Evolutionary conservation across 2,113 vertebrate species (phyloP).

Genomic region (Ptilorrhoa leucosticta): DNA sequence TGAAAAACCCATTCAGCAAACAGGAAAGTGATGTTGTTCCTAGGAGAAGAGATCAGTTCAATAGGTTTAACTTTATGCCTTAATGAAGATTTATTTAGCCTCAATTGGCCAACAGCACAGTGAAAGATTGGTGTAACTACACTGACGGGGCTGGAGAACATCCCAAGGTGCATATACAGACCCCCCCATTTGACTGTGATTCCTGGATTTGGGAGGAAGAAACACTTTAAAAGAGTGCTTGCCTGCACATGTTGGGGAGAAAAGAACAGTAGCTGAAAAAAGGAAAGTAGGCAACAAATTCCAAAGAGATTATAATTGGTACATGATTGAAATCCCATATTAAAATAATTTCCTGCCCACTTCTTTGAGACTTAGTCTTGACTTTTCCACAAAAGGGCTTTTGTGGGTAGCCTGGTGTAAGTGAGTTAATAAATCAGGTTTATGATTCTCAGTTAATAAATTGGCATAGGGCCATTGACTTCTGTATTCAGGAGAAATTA

Average conservation of each 20-base stretch:
- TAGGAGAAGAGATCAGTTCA: background rate
- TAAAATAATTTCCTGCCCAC: constrained; percentile 42
- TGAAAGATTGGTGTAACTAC: background rate
- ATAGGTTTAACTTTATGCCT: background rate
- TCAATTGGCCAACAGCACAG: background rate
- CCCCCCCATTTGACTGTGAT: no score
- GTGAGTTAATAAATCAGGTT: constrained; percentile 42
- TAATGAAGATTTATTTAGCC: background rate
- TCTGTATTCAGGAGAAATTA: background rate
- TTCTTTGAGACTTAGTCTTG: background rate
- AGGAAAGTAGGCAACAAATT: background rate
- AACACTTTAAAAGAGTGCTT: background rate
- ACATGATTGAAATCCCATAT: constrained; percentile 29
- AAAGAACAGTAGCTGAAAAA: background rate
- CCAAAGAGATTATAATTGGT: constrained; percentile 37
- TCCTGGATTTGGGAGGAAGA: background rate
- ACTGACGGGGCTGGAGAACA: background rate
- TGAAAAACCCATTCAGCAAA: background rate
- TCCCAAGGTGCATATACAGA: background rate
- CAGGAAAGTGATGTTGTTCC: background rate
- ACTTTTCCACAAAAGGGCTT: background rate
- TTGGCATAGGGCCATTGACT: background rate
- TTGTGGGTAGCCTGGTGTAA: background rate
- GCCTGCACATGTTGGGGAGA: background rate
- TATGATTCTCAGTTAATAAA: constrained; percentile 26